Conservation (phyloP, 2,888 invertebrate genomes). For the Lysandra bellargus region DNA sequence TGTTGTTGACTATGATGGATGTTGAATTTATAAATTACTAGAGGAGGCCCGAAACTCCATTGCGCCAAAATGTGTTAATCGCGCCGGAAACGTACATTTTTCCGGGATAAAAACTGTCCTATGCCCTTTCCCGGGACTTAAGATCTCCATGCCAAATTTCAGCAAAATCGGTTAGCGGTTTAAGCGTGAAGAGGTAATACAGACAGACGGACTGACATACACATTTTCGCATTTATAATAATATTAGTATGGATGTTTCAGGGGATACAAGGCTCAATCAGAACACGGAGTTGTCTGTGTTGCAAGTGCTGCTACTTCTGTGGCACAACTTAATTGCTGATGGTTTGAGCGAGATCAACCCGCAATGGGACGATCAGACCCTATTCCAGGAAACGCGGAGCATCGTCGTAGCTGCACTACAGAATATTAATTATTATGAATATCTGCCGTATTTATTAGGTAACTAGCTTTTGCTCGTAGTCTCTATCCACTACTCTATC, state of each 20-base stretch:
- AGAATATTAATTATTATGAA: constrained; percentile 32
- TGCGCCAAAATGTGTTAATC: no score
- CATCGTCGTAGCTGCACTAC: constrained; percentile 20
- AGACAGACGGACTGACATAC: no score
- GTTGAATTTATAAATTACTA: no score
- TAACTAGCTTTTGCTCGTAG: not conserved
- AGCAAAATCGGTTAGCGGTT: no score
- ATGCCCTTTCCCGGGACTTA: no score
- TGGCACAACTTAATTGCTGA: constrained; percentile 21
- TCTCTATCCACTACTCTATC: no score
- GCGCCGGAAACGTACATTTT: no score
- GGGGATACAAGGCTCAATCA: constrained; percentile 29
- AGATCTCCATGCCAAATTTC: no score
- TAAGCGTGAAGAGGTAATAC: no score
- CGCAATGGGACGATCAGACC: constrained; percentile 19
- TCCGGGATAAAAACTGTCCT: no score
- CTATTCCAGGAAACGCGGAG: constrained; percentile 21
- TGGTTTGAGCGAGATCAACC: not conserved
- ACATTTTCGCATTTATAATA: not conserved
- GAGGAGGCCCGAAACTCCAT: no score
- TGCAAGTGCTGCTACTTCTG: constrained; percentile 21
- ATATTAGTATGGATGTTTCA: not conserved
- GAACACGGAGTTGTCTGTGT: constrained; percentile 17
- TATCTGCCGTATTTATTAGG: constrained; percentile 15
- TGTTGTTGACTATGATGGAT: no score